These are phyloP conservation scores for Poecilobothrus nobilitatus DNA, from an alignment of 2,888 invertebrate genomes.

Conservation along the genomic window DNA sequence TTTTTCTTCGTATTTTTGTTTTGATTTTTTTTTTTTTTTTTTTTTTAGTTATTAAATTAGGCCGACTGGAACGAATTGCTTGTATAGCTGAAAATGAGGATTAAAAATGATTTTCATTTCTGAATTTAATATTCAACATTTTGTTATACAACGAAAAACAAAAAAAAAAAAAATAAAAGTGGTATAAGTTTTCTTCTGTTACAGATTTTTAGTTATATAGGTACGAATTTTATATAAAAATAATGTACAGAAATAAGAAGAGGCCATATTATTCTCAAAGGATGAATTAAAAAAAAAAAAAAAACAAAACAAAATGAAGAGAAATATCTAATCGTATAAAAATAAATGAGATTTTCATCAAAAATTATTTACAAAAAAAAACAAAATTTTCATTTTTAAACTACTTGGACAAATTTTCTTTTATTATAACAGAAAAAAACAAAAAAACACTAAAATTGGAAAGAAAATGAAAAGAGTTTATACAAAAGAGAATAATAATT, in stretches of 20 bases:
- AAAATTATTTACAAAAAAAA: background rate
- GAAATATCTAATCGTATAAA: background rate
- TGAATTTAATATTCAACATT: background rate
- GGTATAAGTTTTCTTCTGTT: no score
- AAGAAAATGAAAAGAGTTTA: background rate
- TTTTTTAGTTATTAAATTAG: background rate
- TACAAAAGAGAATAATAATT: background rate
- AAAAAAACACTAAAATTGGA: no score
- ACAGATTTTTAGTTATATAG: background rate
- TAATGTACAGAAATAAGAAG: no score
- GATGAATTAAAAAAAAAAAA: background rate
- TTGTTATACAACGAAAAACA: no score
- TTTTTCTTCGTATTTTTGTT: background rate
- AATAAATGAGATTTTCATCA: conserved; percentile 1
- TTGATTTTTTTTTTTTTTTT: background rate
- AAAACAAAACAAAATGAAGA: background rate
- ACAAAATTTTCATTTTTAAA: background rate
- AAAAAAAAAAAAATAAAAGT: no score
- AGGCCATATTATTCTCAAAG: background rate
- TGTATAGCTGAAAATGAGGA: background rate
- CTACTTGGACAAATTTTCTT: background rate
- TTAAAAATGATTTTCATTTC: background rate
- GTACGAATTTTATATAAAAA: no score
- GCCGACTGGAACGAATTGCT: background rate
- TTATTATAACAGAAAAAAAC: background rate